Evolutionary conservation across 2,797 vertebrate genomes (phyloP).

Genomic region (Pteronotus mesoamericanus): DNA sequence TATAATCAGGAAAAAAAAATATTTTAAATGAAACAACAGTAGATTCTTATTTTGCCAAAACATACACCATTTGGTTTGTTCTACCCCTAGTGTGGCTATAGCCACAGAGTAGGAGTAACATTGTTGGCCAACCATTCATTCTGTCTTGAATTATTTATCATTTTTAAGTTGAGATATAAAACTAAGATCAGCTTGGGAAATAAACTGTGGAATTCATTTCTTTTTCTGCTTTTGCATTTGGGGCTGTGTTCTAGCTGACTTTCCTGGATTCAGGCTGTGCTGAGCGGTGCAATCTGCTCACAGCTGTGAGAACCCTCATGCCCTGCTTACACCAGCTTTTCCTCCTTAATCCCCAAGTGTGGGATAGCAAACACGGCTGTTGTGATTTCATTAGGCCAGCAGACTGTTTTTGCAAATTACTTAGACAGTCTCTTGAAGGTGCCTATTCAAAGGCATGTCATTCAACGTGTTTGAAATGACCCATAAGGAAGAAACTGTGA

Average conservation of each 20-base stretch:
- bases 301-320: neutral
- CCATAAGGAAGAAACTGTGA: neutral
- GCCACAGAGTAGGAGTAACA: rapidly evolving
- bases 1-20: neutral
- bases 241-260: neutral
- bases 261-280: rapidly evolving
- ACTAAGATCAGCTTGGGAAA: neutral
- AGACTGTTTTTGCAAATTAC: slow-evolving; percentile 38
- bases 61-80: neutral
- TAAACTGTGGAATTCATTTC: neutral
- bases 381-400: slow-evolving; percentile 2
- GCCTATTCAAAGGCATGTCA: neutral
- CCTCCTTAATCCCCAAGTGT: neutral
- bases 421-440: neutral
- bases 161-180: neutral
- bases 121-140: neutral
- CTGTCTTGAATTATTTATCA: neutral
- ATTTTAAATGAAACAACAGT: neutral
- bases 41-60: neutral
- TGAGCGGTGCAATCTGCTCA: neutral
- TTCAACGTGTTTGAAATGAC: neutral
- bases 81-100: rapidly evolving
- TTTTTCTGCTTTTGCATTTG: neutral
- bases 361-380: neutral
- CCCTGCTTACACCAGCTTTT: slow-evolving; percentile 13